Evolutionary conservation across 2,888 invertebrate species (phyloP).

Genomic region (Oxytorus armatus): DNA sequence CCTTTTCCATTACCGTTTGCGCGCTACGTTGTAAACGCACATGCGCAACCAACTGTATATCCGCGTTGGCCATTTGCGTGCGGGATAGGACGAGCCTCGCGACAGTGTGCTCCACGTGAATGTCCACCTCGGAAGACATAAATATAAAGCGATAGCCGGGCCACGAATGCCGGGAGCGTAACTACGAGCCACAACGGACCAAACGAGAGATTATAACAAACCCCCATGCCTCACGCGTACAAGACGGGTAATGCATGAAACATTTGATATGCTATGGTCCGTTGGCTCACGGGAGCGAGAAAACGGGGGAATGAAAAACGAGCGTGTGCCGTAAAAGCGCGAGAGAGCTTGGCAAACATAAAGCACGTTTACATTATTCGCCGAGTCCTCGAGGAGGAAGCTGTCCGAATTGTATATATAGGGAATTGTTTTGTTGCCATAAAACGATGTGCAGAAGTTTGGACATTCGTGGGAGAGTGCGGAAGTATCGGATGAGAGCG

Average conservation of each 20-base stretch:
- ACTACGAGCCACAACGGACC: constrained; percentile 39
- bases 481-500: background rate
- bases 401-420: background rate
- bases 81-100: background rate
- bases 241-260: constrained; percentile 58
- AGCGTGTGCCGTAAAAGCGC: background rate
- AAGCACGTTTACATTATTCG: constrained; percentile 44
- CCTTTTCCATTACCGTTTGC: background rate
- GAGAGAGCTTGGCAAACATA: constrained; percentile 44
- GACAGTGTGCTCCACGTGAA: background rate
- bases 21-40: background rate
- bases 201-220: constrained; percentile 23
- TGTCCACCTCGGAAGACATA: constrained; percentile 36
- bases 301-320: background rate
- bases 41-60: background rate
- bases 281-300: constrained; percentile 4
- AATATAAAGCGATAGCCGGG: constrained; percentile 41
- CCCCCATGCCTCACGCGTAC: background rate
- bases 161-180: background rate
- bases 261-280: constrained; percentile 37
- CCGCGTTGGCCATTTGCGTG: constrained; percentile 27
- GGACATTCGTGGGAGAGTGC: constrained; percentile 14
- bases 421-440: background rate
- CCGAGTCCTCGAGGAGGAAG: constrained; percentile 10
- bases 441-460: constrained; percentile 13